These are phyloP conservation scores for Galerucella nymphaeae DNA, from an alignment of 2,888 invertebrate genomes.

Conservation along the genomic window DNA sequence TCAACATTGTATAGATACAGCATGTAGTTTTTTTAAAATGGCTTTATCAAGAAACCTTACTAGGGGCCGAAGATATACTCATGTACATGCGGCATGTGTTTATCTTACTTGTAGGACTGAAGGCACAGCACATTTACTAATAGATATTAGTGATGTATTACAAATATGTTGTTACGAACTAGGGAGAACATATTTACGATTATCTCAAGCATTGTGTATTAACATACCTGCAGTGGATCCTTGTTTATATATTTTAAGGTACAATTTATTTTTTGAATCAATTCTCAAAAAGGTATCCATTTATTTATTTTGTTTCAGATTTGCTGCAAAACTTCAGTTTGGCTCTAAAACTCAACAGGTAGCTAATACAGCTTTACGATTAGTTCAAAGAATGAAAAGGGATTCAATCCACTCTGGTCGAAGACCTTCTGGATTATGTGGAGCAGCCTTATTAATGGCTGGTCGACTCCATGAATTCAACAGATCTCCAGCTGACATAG, in stretches of 20 bases:
- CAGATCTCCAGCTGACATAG: slow-evolving; percentile 86
- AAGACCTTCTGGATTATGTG: slow-evolving; percentile 96
- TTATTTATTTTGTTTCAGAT: slow-evolving; percentile 68
- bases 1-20: slow-evolving; percentile 92
- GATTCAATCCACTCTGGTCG: slow-evolving; percentile 98
- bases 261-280: not conserved
- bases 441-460: slow-evolving; percentile 96
- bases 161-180: slow-evolving; percentile 96
- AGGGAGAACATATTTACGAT: slow-evolving; percentile 89
- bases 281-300: not conserved
- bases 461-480: slow-evolving; percentile 93
- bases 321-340: slow-evolving; percentile 92
- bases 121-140: slow-evolving; percentile 92
- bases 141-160: slow-evolving; percentile 97
- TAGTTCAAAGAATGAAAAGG: slow-evolving; percentile 97
- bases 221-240: slow-evolving; percentile 89
- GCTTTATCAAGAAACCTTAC: slow-evolving; percentile 86
- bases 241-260: slow-evolving; percentile 60
- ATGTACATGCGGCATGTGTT: slow-evolving; percentile 96
- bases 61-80: slow-evolving; percentile 88
- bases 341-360: slow-evolving; percentile 95
- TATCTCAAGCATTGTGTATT: slow-evolving; percentile 90
- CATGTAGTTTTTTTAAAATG: slow-evolving; percentile 94
- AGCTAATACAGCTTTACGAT: slow-evolving; percentile 90
- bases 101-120: slow-evolving; percentile 97